phyloP scores from a whole-genome alignment of 2,888 invertebrate genomes.

The Erebia aethiops region DNA sequence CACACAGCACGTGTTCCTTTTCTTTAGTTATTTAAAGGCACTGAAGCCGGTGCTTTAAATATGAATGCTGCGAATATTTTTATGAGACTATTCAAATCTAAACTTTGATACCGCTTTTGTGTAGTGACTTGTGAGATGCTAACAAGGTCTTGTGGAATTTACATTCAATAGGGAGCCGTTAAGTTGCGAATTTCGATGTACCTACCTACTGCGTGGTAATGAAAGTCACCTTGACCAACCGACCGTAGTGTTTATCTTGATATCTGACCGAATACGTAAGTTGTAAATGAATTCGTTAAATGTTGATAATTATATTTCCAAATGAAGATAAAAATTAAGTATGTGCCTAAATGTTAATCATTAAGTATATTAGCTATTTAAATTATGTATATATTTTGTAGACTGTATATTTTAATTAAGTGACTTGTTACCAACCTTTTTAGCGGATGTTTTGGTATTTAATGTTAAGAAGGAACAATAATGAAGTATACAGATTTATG shows the following conservation, averaged over 20 bases:
- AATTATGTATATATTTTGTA: too few relatives aligned
- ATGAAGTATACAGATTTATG: too few relatives aligned
- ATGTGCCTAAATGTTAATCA: not conserved
- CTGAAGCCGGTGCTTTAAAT: slow-evolving; percentile 29
- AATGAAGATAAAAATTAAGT: not conserved
- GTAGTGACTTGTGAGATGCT: slow-evolving; percentile 33
- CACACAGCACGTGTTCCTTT: slow-evolving; percentile 70
- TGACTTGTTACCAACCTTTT: too few relatives aligned
- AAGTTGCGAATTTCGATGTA: slow-evolving; percentile 64
- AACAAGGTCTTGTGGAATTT: slow-evolving; percentile 69
- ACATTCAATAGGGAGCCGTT: slow-evolving; percentile 75
- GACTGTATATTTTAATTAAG: too few relatives aligned
- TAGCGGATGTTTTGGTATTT: too few relatives aligned
- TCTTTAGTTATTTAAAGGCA: slow-evolving; percentile 67
- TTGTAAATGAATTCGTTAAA: slow-evolving; percentile 37
- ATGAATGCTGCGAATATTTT: slow-evolving; percentile 12
- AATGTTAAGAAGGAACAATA: too few relatives aligned
- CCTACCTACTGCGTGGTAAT: slow-evolving; percentile 49
- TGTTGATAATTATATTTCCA: not conserved
- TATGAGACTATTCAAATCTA: slow-evolving; percentile 3
- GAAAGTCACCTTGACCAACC: slow-evolving; percentile 78
- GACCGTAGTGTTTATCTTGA: slow-evolving; percentile 55
- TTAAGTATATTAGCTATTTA: too few relatives aligned
- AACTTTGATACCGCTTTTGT: slow-evolving; percentile 14
- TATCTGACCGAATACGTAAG: slow-evolving; percentile 44